Evolutionary conservation across 2,797 vertebrate genomes (phyloP).

Genomic region (Poecile montanus): DNA sequence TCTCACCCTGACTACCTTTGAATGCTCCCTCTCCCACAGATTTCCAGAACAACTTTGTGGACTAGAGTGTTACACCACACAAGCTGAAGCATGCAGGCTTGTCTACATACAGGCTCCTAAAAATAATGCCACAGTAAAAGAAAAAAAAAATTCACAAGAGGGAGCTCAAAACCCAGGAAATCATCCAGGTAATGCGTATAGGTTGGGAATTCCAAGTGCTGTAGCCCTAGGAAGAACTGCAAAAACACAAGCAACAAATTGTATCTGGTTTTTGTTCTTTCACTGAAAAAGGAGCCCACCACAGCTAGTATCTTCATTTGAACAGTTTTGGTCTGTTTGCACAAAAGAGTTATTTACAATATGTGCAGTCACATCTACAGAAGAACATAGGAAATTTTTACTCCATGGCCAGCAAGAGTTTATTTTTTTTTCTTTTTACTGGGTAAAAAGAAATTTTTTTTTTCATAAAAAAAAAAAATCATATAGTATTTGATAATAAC

Average conservation of each 20-base stretch:
- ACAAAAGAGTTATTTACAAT: slow-evolving; percentile 58
- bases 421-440: slow-evolving; percentile 64
- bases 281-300: neutral
- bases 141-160: slow-evolving; percentile 8
- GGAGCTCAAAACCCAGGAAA: slow-evolving; percentile 48
- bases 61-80: neutral
- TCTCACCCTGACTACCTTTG: neutral
- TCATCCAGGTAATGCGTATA: neutral
- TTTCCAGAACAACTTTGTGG: neutral
- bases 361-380: slow-evolving; percentile 63
- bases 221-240: neutral
- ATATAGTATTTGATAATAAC: slow-evolving; percentile 64
- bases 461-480: neutral
- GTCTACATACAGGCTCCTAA: neutral
- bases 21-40: neutral
- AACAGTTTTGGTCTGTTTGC: slow-evolving; percentile 37
- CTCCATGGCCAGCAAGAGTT: slow-evolving; percentile 60
- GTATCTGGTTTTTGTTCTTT: neutral
- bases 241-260: slow-evolving; percentile 14
- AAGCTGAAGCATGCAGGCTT: neutral
- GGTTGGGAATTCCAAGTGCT: neutral
- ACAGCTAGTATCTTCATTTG: neutral
- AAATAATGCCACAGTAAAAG: neutral
- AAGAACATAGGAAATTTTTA: slow-evolving; percentile 64
- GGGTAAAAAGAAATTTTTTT: slow-evolving; percentile 27